These are phyloP conservation scores for Austrofundulus limnaeus DNA, from an alignment of 2,113 vertebrate species.

Conservation along the genomic window DNA sequence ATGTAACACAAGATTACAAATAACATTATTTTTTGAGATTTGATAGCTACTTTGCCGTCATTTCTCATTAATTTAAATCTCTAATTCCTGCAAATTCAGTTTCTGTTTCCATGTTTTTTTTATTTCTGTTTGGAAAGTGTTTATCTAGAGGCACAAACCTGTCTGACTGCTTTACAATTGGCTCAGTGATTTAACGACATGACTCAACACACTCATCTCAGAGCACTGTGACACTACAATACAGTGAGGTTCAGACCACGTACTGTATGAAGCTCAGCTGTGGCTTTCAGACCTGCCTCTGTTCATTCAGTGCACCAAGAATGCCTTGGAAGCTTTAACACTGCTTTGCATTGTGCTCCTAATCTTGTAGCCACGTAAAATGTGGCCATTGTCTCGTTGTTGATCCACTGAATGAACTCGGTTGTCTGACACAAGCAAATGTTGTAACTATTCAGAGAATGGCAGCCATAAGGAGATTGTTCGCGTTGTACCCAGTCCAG, in stretches of 20 bases:
- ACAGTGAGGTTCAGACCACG: slow-evolving; percentile 47
- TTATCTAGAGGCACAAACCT: slow-evolving; percentile 19
- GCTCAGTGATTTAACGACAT: slow-evolving; percentile 49
- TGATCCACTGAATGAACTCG: slow-evolving; percentile 74
- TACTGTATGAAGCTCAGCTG: slow-evolving; percentile 66
- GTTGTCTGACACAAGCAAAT: slow-evolving; percentile 77
- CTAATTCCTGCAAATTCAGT: slow-evolving; percentile 10
- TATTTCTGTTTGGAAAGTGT: slow-evolving; percentile 33
- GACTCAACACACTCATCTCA: slow-evolving; percentile 50
- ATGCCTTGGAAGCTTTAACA: slow-evolving; percentile 69
- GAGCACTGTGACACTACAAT: slow-evolving; percentile 54
- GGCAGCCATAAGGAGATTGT: slow-evolving; percentile 60
- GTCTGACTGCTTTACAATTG: slow-evolving; percentile 37
- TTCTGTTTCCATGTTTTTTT: slow-evolving; percentile 8
- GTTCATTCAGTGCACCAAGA: slow-evolving; percentile 65
- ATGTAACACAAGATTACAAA: too few species aligned
- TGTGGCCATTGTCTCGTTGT: slow-evolving; percentile 72
- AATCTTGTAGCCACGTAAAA: slow-evolving; percentile 69
- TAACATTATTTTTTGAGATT: too few species aligned
- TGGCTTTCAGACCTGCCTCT: slow-evolving; percentile 50
- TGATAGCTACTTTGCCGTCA: too few species aligned
- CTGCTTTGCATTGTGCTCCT: slow-evolving; percentile 66
- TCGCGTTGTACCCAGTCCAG: slow-evolving; percentile 24
- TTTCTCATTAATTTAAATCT: slow-evolving; percentile 31
- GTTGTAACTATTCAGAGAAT: slow-evolving; percentile 75